A percentile compares a stretch with the other conserved stretches of the same genome.
Evolutionary conservation across 2,888 invertebrate species (phyloP).

Genomic region (Deilephila porcellus): DNA sequence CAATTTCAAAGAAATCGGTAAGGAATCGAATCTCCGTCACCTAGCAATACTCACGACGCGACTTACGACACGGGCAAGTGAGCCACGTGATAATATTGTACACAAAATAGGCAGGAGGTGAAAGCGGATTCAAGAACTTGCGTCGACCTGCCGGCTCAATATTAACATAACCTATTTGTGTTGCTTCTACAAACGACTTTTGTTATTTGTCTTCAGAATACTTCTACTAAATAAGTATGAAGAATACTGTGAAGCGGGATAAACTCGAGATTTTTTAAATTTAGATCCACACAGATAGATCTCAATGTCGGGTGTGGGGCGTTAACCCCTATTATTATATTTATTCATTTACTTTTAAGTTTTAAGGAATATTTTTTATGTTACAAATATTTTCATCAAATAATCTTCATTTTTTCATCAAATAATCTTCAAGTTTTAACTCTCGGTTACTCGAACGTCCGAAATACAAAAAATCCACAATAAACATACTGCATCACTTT

Average conservation of each 20-base stretch:
- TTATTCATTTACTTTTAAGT: too few relatives aligned
- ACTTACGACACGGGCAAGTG: background rate
- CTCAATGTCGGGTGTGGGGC: too few relatives aligned
- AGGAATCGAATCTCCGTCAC: background rate
- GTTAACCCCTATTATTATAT: too few relatives aligned
- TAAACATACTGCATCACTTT: background rate
- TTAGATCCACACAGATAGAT: too few relatives aligned
- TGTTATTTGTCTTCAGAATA: background rate
- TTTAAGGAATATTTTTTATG: too few relatives aligned
- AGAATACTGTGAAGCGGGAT: background rate
- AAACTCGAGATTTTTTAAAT: too few relatives aligned
- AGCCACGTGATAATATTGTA: background rate
- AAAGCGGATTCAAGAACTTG: conserved; percentile 5
- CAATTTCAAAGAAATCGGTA: background rate
- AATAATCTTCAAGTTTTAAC: too few relatives aligned
- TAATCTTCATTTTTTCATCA: too few relatives aligned
- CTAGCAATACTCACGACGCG: background rate
- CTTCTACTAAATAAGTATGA: background rate
- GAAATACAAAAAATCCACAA: background rate
- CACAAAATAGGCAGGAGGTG: conserved; percentile 1
- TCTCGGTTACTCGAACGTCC: background rate
- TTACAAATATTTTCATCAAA: too few relatives aligned
- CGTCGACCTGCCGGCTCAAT: background rate
- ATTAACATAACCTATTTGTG: conserved; percentile 11
- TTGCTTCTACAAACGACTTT: background rate